Base-by-base conservation (phyloP, 2,113 vertebrate genomes). In the Otus sunia region DNA sequence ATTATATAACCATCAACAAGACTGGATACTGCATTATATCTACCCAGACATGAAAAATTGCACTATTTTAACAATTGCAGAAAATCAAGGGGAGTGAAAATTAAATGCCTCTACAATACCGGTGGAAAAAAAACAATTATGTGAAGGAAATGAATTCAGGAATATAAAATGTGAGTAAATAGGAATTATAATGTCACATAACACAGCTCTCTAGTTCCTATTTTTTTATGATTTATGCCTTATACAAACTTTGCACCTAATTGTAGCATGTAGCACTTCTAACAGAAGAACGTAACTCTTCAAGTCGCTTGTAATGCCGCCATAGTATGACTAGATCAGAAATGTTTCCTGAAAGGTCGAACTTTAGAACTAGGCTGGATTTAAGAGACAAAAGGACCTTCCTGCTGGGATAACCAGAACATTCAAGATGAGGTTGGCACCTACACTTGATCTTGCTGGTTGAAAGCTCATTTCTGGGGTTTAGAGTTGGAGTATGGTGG, bases 61-160 rank as follows among this genome's bases (percentile, higher is more conserved):
- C 69, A 59, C 58, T 95, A 37, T 92, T 90, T 79, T 69, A 94
- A 90, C 69, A 92, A 69, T 43, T 83, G 47, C 82, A 83, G 71
- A 80, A 88, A 91, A 79, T 79, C 41, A 69, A 74, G 29, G 26
- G 76, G 71, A 90, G 32, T 2, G 7, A 91, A 88, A 95, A 96
- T 73, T 60, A 92, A 93, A 92, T 79, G 53, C 29, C 45, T 92
- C 37, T 88, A 83, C 37, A 79, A 45, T 78, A 79, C 0, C 2
- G 45, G 25, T 49, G 45, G 39, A 64, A 90, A 75, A 88, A 88
- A 88, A 23, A 0, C 75, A 88, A 88, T 86, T 92, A 88, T 27
- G 32, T 29, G 34, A 90, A 86, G 79, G 79, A 92, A 95, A 90
- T 86, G 1, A 93, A 88, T 77, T 80, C 41, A 67, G 37, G 53